Percentiles rank a stretch among this genome's conserved stretches.
Evolutionary conservation across 2,888 invertebrate species (phyloP).

Genomic region (Petrolisthes manimaculis): DNA sequence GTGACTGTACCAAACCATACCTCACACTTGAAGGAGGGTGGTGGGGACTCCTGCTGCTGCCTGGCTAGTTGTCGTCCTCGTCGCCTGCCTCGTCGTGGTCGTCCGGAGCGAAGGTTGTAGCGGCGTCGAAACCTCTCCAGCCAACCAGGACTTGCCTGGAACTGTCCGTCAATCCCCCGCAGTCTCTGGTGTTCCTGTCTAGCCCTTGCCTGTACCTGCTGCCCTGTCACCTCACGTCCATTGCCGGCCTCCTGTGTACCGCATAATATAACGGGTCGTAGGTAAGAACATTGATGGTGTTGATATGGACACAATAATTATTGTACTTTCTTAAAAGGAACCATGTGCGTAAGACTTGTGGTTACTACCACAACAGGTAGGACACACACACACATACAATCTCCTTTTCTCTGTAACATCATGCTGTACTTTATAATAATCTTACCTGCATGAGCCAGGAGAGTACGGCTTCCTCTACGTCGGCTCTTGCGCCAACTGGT

Average conservation of each 20-base stretch:
- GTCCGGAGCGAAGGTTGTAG: slow-evolving; percentile 36
- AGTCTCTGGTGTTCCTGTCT: slow-evolving; percentile 39
- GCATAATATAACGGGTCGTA: too few relatives aligned
- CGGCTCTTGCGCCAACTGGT: slow-evolving; percentile 33
- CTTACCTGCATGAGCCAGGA: slow-evolving; percentile 37
- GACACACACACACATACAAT: not conserved
- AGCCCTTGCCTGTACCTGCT: slow-evolving; percentile 38
- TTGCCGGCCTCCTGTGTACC: slow-evolving; percentile 31
- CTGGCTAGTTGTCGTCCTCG: not conserved
- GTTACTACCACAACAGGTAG: too few relatives aligned
- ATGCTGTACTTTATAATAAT: not conserved
- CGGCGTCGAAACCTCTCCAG: slow-evolving; percentile 47
- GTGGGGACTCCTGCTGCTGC: not conserved
- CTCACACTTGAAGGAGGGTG: slow-evolving; percentile 35
- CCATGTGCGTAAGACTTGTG: too few relatives aligned
- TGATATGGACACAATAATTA: too few relatives aligned
- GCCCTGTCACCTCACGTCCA: slow-evolving; percentile 25
- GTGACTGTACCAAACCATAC: not conserved
- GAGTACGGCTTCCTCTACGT: slow-evolving; percentile 49
- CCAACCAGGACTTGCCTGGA: slow-evolving; percentile 47
- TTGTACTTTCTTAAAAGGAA: too few relatives aligned
- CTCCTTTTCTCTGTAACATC: not conserved
- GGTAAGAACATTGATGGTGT: too few relatives aligned
- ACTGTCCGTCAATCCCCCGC: slow-evolving; percentile 36
- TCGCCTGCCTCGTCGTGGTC: not conserved